phyloP scores from a whole-genome alignment of 2,888 invertebrate species.

The Hyposoter didymator region DNA sequence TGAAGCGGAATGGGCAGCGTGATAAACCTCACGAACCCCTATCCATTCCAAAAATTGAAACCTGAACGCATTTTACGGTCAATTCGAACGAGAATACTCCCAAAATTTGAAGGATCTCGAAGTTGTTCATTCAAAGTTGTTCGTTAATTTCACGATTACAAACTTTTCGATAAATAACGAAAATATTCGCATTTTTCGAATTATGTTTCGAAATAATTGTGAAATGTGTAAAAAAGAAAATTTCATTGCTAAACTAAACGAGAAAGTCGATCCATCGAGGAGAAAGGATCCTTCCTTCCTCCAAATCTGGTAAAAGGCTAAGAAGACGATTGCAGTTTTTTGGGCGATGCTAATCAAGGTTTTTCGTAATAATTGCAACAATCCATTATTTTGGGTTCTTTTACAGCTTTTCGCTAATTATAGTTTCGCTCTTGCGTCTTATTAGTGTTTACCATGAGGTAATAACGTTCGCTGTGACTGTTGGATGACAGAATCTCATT shows the following conservation, averaged over 20 bases:
- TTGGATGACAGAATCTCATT: slow-evolving; percentile 14
- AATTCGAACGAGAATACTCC: not conserved
- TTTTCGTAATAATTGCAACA: not conserved
- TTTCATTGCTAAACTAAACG: not conserved
- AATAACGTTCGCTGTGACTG: not conserved
- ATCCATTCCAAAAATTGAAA: not conserved
- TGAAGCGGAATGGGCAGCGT: not conserved
- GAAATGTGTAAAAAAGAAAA: not conserved
- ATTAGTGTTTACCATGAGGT: not conserved
- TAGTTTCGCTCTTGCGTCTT: not conserved
- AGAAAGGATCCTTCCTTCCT: not conserved
- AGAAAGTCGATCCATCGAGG: not conserved
- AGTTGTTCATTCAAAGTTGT: not conserved
- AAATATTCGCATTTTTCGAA: too few species aligned
- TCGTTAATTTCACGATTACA: too few species aligned
- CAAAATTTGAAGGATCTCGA: not conserved
- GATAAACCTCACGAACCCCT: not conserved
- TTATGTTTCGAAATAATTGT: not conserved
- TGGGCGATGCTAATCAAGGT: not conserved
- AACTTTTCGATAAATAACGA: not conserved
- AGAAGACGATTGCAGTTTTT: not conserved
- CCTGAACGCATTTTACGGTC: not conserved
- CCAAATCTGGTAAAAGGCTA: not conserved
- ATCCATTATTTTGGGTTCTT: not conserved
- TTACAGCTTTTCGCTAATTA: not conserved